A percentile compares a stretch with the other conserved stretches of the same genome.
Evolutionary conservation across 2,888 invertebrate genomes (phyloP).

Genomic region (Spodoptera exigua): DNA sequence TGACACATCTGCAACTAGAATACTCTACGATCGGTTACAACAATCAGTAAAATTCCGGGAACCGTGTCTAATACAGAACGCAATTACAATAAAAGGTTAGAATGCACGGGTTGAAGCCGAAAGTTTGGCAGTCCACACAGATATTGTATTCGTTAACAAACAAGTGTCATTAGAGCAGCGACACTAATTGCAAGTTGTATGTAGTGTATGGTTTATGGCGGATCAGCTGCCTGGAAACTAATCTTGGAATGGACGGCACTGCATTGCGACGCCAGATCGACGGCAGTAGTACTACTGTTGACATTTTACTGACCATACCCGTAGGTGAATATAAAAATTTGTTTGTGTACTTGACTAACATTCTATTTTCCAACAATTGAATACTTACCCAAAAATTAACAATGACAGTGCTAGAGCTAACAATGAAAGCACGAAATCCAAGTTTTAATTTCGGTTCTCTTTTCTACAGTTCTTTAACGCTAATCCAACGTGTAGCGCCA

Average conservation of each 20-base stretch:
- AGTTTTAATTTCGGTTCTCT: no score
- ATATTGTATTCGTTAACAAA: conserved; percentile 55
- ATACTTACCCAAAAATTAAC: no score
- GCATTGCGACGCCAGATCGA: conserved; percentile 14
- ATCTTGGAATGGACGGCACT: conserved; percentile 42
- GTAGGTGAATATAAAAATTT: no score
- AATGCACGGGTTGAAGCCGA: conserved; percentile 39
- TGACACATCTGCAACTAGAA: conserved; percentile 17
- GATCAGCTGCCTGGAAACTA: conserved; percentile 52
- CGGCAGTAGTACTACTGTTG: conserved; percentile 23
- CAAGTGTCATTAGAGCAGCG: conserved; percentile 48
- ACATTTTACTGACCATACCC: background rate
- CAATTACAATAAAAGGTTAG: conserved; percentile 55
- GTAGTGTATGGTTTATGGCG: conserved; percentile 45
- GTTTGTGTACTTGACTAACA: no score
- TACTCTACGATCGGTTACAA: conserved; percentile 10
- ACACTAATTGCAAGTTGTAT: conserved; percentile 54
- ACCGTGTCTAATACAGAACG: conserved; percentile 42
- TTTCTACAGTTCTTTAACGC: no score
- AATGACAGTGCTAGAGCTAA: background rate
- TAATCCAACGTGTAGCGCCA: no score
- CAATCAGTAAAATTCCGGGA: conserved; percentile 35
- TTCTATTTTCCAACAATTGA: no score
- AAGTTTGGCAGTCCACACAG: conserved; percentile 40
- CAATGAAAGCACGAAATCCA: background rate